Base-by-base conservation (phyloP, 1,140 invertebrate species). In the Drosophila eugracilis region DNA sequence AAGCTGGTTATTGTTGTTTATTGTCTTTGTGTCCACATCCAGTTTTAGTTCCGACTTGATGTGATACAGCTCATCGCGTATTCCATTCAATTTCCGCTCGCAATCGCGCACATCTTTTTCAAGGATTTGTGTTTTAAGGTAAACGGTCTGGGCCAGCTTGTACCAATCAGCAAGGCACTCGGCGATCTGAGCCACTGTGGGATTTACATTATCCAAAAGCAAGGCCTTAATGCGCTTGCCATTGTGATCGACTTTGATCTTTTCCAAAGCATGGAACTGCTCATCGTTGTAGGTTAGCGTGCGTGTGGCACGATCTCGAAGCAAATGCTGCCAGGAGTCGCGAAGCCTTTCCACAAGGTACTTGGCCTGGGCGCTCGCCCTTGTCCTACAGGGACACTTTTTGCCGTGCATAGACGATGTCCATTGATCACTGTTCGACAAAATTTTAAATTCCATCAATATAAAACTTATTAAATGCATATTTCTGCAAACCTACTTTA, bases 251-350 rank as follows among this genome's bases (percentile, higher is more conserved):
- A 95, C 94, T 80, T 95, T 94, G 58, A 94, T 94, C 88, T 97
- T 94, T 93, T 98, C 97, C 45, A 98, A 92, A 39, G 97, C 95
- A 92, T 98, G 97, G 89, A 98, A 97, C 92, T 98, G 97, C 92
- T 98, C 97, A 92, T 98, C 97, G 90, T 98, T 97, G 91, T 97
- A 97, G 0, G 97, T 97, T 1, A 98, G 92, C 60, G 94, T 95
- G 66, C 96, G 93, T 7, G 96, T 97, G 17, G 96, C 96, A 77
- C 97, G 93, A 93, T 98, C 97, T 36, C 97, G 93, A 22, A 97
- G 93, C 44, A 98, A 93, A 93, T 97, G 96, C 92, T 98, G 97
- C 97, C 97, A 98, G 1, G 97, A 97, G 77, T 98, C 97, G 30
- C 96, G 93, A 59, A 98, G 92, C 60, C 96, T 94, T 48, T 96